Evolutionary conservation across 2,113 vertebrate genomes (phyloP).

Genomic region (Petrocephalus zakoni): DNA sequence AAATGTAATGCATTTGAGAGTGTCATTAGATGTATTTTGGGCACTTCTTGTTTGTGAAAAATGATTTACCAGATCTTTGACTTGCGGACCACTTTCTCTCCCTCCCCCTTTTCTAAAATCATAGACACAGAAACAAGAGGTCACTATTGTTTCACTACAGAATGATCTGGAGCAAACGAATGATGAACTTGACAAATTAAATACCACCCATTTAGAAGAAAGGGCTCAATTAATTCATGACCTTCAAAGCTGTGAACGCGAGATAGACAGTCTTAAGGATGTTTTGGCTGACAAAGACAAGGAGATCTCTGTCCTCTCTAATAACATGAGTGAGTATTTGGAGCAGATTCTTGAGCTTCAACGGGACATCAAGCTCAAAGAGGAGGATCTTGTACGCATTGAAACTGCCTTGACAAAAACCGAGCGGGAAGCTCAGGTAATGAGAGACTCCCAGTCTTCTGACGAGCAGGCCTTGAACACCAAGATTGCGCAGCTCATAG

Average conservation of each 20-base stretch:
- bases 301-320: slow-evolving; percentile 62
- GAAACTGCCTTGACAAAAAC: slow-evolving; percentile 64
- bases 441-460: slow-evolving; percentile 66
- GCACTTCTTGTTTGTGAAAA: not conserved
- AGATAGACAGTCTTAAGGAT: slow-evolving; percentile 77
- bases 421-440: slow-evolving; percentile 57
- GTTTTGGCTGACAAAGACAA: slow-evolving; percentile 69
- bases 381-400: slow-evolving; percentile 62
- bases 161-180: slow-evolving; percentile 77
- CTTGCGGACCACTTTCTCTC: not conserved
- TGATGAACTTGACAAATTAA: slow-evolving; percentile 81
- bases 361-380: slow-evolving; percentile 65
- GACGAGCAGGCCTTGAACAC: slow-evolving; percentile 62
- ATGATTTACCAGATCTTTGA: not conserved
- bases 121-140: slow-evolving; percentile 72
- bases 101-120: slow-evolving; percentile 33
- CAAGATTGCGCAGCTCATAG: slow-evolving; percentile 62
- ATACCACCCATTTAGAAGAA: slow-evolving; percentile 73
- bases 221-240: slow-evolving; percentile 79
- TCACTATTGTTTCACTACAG: slow-evolving; percentile 60
- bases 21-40: too few relatives aligned
- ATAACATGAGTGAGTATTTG: slow-evolving; percentile 63
- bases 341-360: slow-evolving; percentile 70
- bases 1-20: not conserved
- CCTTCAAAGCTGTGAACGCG: slow-evolving; percentile 79